Evolutionary conservation across 1,140 invertebrate species (phyloP).

Genomic region (Ridgeia piscesae): DNA sequence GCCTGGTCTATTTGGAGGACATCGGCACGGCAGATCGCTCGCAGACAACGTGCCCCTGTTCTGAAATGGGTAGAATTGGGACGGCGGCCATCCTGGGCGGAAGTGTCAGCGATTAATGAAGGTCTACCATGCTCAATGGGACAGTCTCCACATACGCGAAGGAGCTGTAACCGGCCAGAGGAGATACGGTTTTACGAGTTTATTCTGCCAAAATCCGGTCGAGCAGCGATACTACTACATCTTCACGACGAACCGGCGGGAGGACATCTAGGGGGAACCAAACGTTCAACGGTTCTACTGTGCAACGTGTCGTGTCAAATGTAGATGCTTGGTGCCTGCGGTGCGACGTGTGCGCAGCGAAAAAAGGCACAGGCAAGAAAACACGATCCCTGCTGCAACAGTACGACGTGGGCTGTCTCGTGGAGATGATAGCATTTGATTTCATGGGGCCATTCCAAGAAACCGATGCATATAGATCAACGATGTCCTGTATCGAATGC

Average conservation of each 20-base stretch:
- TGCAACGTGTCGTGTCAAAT: not conserved
- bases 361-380: not conserved
- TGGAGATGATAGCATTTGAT: not conserved
- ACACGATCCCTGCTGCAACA: not conserved
- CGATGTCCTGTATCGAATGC: not conserved
- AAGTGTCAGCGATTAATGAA: not conserved
- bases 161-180: not conserved
- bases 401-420: not conserved
- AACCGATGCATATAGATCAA: not conserved
- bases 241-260: not conserved
- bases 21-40: conserved; percentile 32
- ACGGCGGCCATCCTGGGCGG: not conserved
- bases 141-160: not conserved
- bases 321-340: not conserved
- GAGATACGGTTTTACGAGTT: not conserved
- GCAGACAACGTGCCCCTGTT: conserved; percentile 19
- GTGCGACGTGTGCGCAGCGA: not conserved
- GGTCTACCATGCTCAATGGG: not conserved
- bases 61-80: not conserved
- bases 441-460: not conserved
- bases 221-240: not conserved
- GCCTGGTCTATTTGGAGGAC: conserved; percentile 39
- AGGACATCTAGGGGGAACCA: not conserved
- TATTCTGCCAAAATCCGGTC: not conserved
- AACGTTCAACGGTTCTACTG: not conserved